A percentile compares a stretch with the other conserved stretches of the same genome.
These are phyloP conservation scores for Trichonephila clavata DNA, from an alignment of 1,140 invertebrate species.

Conservation along the genomic window DNA sequence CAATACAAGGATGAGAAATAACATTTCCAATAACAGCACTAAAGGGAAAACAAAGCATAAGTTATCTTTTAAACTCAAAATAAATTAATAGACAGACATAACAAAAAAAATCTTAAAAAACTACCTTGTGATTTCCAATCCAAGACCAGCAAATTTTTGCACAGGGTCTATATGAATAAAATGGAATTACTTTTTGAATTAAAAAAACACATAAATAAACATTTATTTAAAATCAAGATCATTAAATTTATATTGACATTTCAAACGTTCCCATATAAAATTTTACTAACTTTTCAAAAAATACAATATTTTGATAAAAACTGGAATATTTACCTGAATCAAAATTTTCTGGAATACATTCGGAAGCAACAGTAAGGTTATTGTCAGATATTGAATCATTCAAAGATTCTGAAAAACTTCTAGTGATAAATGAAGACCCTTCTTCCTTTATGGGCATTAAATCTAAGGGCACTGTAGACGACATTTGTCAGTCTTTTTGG, in stretches of 20 bases:
- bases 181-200: background rate
- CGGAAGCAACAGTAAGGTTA: background rate
- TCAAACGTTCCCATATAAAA: background rate
- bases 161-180: conserved; percentile 24
- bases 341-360: conserved; percentile 25
- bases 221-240: background rate
- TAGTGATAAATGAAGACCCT: background rate
- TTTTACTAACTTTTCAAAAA: background rate
- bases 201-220: background rate
- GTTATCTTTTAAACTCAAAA: no score
- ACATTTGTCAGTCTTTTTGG: conserved; percentile 22
- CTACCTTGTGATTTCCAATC: conserved; percentile 63
- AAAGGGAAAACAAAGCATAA: conserved; percentile 1
- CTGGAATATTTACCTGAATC: conserved; percentile 49
- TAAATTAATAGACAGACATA: background rate
- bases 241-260: background rate
- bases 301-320: no score
- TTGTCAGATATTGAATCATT: background rate
- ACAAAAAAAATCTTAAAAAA: background rate
- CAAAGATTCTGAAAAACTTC: background rate
- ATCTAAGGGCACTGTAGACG: conserved; percentile 58
- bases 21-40: conserved; percentile 89
- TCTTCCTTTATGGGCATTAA: conserved; percentile 51
- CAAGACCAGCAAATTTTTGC: conserved; percentile 60
- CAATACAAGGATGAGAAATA: conserved; percentile 95